Base-by-base conservation (phyloP, 2,797 vertebrate genomes). In the Argentina silus region DNA sequence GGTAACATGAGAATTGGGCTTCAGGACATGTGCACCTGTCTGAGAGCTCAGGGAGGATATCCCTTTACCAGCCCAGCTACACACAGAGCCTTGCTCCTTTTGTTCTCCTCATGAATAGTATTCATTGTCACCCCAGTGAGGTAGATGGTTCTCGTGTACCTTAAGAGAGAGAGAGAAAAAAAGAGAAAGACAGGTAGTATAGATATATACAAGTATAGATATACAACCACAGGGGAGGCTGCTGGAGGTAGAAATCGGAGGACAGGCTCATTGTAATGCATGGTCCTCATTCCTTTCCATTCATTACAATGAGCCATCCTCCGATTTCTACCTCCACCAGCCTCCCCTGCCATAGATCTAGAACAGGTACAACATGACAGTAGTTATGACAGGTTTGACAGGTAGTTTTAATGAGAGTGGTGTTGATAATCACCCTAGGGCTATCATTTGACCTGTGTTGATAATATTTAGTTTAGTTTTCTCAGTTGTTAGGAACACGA, bases 1-100 rank as follows among this genome's bases (percentile, higher is more conserved):
- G 23, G 78, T 82, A 81, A 83, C 62, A 63, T 36, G 74, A 86
- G 75, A 62, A 69, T 19, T 51, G 68, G 11, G 10, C 63, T 15
- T 42, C 42, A 42, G 9, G 36, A 55, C 14, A 55, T 42, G 2
- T 6, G 14, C 50, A 43, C 23, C 45, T 3, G 11, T 14, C 19
- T 66, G 19, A 14, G 11, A 23, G 5, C 45, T 23, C 19, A 6
- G 7, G 23, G 36, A 27, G 36, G 6, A n/a, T 62, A 62, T 62
- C 36, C 36, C 60, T 62, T 57, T 62, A 62, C 60, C 36, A 8
- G 60, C 15, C 36, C 27, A 62, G 60, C 7, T 42, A 62, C 36
- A 62, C 14, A 43, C 27, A 10, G 21, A 8, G 57, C 57, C 27
- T 19, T 59, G 21, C 11, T 27, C 47, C 47, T 12, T 42, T 36